phyloP scores from a whole-genome alignment of 2,797 vertebrate species.

The Coluber constrictor region DNA sequence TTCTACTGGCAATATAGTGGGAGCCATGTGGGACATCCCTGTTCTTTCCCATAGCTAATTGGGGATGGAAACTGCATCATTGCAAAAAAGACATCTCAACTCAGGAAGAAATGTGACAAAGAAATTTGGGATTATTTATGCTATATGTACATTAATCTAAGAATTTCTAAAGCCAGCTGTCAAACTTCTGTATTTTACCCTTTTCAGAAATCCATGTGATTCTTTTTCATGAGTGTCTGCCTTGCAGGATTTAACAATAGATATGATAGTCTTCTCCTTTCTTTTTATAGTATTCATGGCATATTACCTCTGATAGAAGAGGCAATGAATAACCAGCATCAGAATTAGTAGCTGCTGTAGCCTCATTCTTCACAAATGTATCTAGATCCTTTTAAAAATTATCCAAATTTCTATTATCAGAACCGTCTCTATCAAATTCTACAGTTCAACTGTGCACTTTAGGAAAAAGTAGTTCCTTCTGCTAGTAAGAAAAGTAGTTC shows the following conservation, averaged over 20 bases:
- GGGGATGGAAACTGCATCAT: not conserved
- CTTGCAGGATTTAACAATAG: not conserved
- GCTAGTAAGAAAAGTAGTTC: too few relatives aligned
- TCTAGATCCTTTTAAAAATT: not conserved
- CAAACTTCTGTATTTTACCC: not conserved
- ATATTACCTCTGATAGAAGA: not conserved
- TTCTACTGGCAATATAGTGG: not conserved
- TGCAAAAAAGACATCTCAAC: not conserved
- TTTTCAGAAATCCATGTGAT: not conserved
- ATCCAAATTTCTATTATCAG: not conserved
- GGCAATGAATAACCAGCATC: not conserved
- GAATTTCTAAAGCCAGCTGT: not conserved
- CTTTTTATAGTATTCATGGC: not conserved
- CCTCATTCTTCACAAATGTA: not conserved
- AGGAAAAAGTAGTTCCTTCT: not conserved
- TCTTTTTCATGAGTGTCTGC: not conserved
- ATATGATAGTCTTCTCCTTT: not conserved
- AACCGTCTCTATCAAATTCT: not conserved
- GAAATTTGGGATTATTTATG: not conserved
- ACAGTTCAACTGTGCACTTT: not conserved
- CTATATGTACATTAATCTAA: not conserved
- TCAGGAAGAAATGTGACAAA: not conserved
- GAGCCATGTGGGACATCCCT: not conserved
- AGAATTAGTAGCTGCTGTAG: not conserved
- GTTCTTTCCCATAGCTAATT: not conserved